Base-by-base conservation (phyloP, 2,888 invertebrate species). In the Leuctra nigra region DNA sequence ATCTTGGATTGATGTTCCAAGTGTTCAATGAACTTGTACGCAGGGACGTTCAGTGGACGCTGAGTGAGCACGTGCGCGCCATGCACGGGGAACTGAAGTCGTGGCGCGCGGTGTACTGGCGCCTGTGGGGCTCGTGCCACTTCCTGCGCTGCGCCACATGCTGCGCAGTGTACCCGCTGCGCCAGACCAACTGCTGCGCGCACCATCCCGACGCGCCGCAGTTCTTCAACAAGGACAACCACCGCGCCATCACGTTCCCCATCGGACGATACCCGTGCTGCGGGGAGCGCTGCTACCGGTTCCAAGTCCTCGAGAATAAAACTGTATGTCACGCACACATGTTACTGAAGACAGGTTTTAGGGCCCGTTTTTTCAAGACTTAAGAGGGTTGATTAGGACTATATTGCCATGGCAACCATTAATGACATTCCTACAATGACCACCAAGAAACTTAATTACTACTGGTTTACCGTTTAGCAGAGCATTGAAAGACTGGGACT, bases 41-140 rank as follows among this genome's bases (percentile, higher is more conserved):
- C 63, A 85, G 86, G 63, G 93, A 95, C 64, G 68, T 79, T 1
- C 74, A 77, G 1, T 95, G 94, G 91, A 86, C 86, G 65, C 75
- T 90, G 35, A 90, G 86, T 68, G 85, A 86, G 55, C 89, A 89
- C 70, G 82, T 95, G 25, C 72, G 84, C 39, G 81, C 83, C 67
- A 71, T 93, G 59, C 87, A 87, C 67, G 81, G 81, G 16, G 86
- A 89, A 67, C 75, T 92, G 57, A 87, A 89, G 61, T 84, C 86
- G 0, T 96, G 96, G 96, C 78, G 92, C 1, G 84, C 84, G 67
- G 91, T 94, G 2, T 96, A 95, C 73, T 96, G 96, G 96, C 80
- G 88, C 41, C 74, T 95, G 47, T 95, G 95, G 95, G 91, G 91
- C 0, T 87, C 88, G 66, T 86, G 91, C 61, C 95, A 96, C 72